These are phyloP conservation scores for Bacillus rossius DNA, from an alignment of 1,140 invertebrate genomes.

Conservation along the genomic window DNA sequence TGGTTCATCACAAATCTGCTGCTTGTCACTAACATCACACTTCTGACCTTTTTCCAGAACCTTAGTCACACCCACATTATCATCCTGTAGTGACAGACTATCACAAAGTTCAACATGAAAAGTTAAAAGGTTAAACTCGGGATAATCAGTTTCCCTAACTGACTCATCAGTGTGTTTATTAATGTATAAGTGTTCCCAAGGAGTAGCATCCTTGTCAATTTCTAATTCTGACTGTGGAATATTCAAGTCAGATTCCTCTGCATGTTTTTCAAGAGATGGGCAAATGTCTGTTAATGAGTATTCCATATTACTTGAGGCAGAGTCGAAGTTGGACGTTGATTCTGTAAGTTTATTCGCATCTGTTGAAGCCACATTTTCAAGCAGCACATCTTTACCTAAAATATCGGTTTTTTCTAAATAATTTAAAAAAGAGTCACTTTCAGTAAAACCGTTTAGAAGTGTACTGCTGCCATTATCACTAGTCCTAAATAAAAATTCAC, in stretches of 20 bases:
- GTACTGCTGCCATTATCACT: not conserved
- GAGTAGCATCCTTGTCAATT: not conserved
- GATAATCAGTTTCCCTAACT: constrained; percentile 12
- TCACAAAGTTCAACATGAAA: constrained; percentile 9
- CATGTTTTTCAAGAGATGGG: not conserved
- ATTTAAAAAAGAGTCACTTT: constrained; percentile 5
- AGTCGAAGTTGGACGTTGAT: not conserved
- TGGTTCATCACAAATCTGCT: not conserved
- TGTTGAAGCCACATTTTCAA: not conserved
- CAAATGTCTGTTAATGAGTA: not conserved
- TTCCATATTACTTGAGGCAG: not conserved
- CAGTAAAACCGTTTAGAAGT: not conserved
- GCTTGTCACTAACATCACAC: not conserved
- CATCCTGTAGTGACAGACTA: not conserved
- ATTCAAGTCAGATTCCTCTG: not conserved
- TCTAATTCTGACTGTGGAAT: not conserved
- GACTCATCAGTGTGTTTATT: constrained; percentile 1
- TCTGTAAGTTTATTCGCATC: not conserved
- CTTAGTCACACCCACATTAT: constrained; percentile 1
- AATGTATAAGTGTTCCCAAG: constrained; percentile 8
- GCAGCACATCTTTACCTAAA: constrained; percentile 8
- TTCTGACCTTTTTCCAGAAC: not conserved
- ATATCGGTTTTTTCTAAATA: constrained; percentile 4
- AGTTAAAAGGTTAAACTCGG: constrained; percentile 13
- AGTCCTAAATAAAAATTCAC: not conserved